Conservation (phyloP, 2,113 vertebrate species). For the Oreochromis aureus region DNA sequence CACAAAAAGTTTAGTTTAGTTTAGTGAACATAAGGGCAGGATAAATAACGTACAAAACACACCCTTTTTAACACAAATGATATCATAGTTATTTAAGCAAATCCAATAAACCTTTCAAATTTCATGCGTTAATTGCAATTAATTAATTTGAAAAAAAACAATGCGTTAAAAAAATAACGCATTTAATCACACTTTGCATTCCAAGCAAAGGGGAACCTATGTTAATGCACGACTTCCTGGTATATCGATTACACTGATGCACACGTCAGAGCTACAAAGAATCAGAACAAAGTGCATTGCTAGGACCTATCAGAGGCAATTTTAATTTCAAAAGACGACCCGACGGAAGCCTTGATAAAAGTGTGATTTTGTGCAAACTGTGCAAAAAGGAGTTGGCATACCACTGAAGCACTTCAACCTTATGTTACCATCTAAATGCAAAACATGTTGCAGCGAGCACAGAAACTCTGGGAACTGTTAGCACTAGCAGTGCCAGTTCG, state of each 20-base stretch:
- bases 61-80: neutral
- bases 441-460: neutral
- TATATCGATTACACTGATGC: neutral
- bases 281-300: neutral
- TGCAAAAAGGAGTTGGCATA: neutral
- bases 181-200: neutral
- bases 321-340: neutral
- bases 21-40: neutral
- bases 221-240: neutral
- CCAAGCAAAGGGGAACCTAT: neutral
- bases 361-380: neutral
- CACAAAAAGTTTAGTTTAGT: neutral
- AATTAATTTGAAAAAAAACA: neutral
- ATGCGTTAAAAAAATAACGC: neutral
- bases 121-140: neutral
- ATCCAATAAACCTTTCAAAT: neutral
- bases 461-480: neutral
- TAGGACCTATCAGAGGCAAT: rapidly evolving
- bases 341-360: neutral
- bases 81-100: neutral
- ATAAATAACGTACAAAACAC: neutral
- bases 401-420: neutral
- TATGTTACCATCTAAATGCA: neutral
- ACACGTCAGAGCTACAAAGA: neutral
- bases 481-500: neutral